phyloP scores from a whole-genome alignment of 2,113 vertebrate species.

The Aphyosemion australe region DNA sequence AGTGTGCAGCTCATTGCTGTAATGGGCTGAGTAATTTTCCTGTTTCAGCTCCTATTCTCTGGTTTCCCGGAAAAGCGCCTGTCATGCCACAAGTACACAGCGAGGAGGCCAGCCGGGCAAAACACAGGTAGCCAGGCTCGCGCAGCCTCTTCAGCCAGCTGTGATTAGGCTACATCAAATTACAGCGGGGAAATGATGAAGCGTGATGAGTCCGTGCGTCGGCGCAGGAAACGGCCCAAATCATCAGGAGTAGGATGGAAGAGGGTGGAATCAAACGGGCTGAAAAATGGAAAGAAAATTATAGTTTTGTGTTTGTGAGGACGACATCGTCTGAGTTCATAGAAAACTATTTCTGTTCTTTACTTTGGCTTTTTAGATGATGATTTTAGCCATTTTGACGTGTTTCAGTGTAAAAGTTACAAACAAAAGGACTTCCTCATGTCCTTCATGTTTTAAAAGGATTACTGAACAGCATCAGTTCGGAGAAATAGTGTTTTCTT shows the following conservation, averaged over 20 bases:
- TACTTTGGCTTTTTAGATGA: background rate
- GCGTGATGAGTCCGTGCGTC: slow-evolving; percentile 15
- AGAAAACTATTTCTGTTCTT: no score
- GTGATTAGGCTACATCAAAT: slow-evolving; percentile 37
- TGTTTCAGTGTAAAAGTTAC: no score
- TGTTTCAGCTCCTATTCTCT: slow-evolving; percentile 29
- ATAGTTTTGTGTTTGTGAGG: background rate
- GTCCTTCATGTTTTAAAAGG: no score
- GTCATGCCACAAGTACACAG: slow-evolving; percentile 34
- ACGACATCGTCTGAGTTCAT: no score
- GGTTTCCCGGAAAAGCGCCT: slow-evolving; percentile 26
- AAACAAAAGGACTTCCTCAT: no score
- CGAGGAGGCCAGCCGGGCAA: slow-evolving; percentile 28
- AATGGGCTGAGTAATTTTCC: slow-evolving; percentile 63
- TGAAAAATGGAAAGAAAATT: background rate
- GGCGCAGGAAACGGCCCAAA: background rate
- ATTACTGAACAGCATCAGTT: no score
- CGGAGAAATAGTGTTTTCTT: no score
- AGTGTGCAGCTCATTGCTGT: slow-evolving; percentile 30
- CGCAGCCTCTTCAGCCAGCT: slow-evolving; percentile 41
- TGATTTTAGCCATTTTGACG: background rate
- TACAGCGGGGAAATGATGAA: slow-evolving; percentile 42
- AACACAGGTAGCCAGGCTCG: slow-evolving; percentile 41
- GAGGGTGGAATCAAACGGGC: background rate
- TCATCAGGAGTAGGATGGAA: background rate